phyloP scores from a whole-genome alignment of 2,797 vertebrate species.

The Miichthys miiuy region DNA sequence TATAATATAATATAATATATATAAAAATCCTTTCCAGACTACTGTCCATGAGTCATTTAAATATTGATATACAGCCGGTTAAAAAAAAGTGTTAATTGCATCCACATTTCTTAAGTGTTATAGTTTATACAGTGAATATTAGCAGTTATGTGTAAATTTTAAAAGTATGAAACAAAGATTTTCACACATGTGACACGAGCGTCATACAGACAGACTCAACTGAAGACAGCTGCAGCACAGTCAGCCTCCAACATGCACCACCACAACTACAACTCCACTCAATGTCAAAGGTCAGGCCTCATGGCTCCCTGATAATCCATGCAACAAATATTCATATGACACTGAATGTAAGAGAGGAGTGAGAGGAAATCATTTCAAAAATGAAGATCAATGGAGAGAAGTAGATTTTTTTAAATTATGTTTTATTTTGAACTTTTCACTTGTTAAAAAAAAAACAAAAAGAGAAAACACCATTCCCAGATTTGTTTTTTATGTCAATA shows the following conservation, averaged over 20 bases:
- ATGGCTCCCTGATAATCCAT: not conserved
- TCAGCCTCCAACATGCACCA: not conserved
- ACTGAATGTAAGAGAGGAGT: not conserved
- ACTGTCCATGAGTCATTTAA: too few species aligned
- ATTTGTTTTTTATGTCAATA: not conserved
- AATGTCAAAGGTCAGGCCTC: constrained; percentile 23
- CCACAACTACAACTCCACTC: not conserved
- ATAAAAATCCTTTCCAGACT: too few species aligned
- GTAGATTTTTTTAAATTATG: not conserved
- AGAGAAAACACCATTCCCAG: not conserved
- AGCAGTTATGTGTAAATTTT: too few species aligned
- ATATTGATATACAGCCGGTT: too few species aligned
- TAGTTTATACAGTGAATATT: too few species aligned
- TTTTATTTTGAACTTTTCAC: not conserved
- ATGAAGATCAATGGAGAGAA: not conserved
- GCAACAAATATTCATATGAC: not conserved
- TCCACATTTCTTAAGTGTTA: too few species aligned
- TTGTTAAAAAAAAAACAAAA: not conserved
- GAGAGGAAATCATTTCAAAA: not conserved
- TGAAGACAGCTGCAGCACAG: not conserved
- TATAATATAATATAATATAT: too few species aligned
- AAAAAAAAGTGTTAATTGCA: too few species aligned
- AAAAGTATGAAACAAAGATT: not conserved
- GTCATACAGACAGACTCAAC: not conserved
- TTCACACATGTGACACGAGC: not conserved